Base-by-base conservation (phyloP, 1,140 invertebrate species). In the Phymorhynchus buccinoides region DNA sequence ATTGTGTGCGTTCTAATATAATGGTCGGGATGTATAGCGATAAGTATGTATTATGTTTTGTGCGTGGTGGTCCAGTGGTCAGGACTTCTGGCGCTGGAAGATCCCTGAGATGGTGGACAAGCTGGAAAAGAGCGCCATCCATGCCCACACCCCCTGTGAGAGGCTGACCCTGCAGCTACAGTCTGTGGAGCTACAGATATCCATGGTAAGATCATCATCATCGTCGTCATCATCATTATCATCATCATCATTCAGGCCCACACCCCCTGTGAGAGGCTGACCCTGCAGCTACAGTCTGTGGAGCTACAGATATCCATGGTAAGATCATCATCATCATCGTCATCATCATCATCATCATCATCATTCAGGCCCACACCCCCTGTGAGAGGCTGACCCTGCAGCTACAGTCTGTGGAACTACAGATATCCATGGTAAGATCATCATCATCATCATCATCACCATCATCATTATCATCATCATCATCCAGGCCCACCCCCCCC, bases 101-200 rank as follows among this genome's bases (percentile, higher is more conserved):
- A 79, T 85, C 16, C 84, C 62, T 12, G 78, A 82, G 79, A 71
- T 81, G 37, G 78, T 85, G 66, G 66, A 75, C 9, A 41, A 80
- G 7, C 73, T 88, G 42, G 85, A 85, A 56, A 78, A 75, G 30
- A 83, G 81, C 18, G 87, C 85, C 56, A 73, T 75, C 22, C 84
- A 42, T 27, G 87, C 86, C 6, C 52, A 78, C n/a, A 87, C 82
- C 6, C 66, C 86, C 39, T 83, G 84, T 32, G 87, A 89, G 71
- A 68, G 86, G 39, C 80, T 89, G 22, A 80, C 87, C 18, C 85
- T 84, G 79, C 84, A 89, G 78, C 83, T 89, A 9, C 86, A 87
- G 80, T 84, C 88, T 27, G 84, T 89, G 66, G 87, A 89, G 37
- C 77, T 88, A 39, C 83, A 89, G 78, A 89, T 89, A 30, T 86